Evolutionary conservation across 2,113 vertebrate species (phyloP), one percentile per base, ranked within the genome.

Genomic region (Ctenodactylus gundi): DNA sequence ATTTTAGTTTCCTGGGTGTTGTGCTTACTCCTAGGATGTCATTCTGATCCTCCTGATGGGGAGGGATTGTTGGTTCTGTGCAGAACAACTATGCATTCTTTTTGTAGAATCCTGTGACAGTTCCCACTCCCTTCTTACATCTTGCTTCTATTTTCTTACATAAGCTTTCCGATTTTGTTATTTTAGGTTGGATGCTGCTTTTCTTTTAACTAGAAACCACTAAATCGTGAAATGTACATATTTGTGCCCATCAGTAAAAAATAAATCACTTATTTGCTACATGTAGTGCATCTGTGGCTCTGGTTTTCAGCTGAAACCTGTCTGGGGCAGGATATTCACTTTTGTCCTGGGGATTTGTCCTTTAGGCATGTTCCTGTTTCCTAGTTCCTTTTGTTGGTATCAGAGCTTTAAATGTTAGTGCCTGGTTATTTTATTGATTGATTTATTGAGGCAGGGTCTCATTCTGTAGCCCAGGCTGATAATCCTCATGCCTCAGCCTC

Each of bases 241-340:
- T 95, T 77, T 89, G 49, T 78, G 29, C 85, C 53, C 88, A 86
- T 78, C 34, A 93, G 60, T 94, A 94, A 94, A 94, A 94, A 97
- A 94, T 82, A 23, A 85, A 67, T 95, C 94, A 95, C 67, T 75
- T 90, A 36, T 76, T 62, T 95, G 91, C 27, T 41, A 57, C 49
- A 57, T 55, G 25, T n/a, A 51, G 57, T 21, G 4, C 2, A 53
- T 57, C 29, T 94, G 75, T 18, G 27, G 88, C 76, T 12, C 89
- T 88, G 84, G 72, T 82, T 18, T 90, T 73, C 25, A 84, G 51
- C 76, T 85, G 65, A 39, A 84, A 46, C 80, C 77, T 60, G 73
- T 55, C 80, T 75, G 7, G 64, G 57, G 39, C 10, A 0, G 8
- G 20, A 70, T 23, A 81, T n/a, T 80, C 68, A 0, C 83, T 73